phyloP scores from a whole-genome alignment of 2,888 invertebrate species.

The Sinopyrophorus schimmeli region DNA sequence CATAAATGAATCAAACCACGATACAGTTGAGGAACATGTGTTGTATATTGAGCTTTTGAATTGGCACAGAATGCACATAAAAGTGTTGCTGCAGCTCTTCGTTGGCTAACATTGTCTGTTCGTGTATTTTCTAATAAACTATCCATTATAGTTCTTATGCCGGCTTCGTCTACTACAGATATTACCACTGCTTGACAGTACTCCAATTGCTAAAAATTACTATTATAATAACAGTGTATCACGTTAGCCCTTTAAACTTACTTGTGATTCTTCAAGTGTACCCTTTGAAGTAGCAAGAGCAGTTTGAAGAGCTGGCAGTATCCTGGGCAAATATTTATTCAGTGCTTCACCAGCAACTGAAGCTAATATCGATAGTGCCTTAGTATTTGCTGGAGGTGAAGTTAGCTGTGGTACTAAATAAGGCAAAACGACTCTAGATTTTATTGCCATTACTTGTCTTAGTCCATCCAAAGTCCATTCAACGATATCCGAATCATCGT shows the following conservation, averaged over 20 bases:
- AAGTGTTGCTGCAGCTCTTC: conserved; percentile 83
- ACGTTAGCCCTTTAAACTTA: too few relatives aligned
- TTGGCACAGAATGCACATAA: conserved; percentile 89
- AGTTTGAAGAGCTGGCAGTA: conserved; percentile 85
- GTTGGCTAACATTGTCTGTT: conserved; percentile 64
- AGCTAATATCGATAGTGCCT: conserved; percentile 90
- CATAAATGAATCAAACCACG: conserved; percentile 85
- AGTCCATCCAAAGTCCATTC: conserved; percentile 95
- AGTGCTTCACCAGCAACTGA: conserved; percentile 94
- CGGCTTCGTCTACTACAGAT: conserved; percentile 86
- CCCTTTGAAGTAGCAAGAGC: conserved; percentile 74
- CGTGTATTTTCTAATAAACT: conserved; percentile 78
- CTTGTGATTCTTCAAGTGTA: conserved; percentile 61
- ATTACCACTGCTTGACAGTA: conserved; percentile 93
- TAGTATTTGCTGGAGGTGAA: conserved; percentile 85
- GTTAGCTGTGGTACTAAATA: conserved; percentile 95
- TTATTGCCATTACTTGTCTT: conserved; percentile 95
- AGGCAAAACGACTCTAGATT: conserved; percentile 92
- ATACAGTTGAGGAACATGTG: conserved; percentile 85
- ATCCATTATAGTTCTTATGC: conserved; percentile 85
- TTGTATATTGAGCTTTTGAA: conserved; percentile 83
- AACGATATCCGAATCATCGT: conserved; percentile 76
- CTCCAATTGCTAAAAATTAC: conserved; percentile 69
- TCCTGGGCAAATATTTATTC: conserved; percentile 86
- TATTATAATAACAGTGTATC: too few relatives aligned